Conservation (phyloP, 2,113 vertebrate species). For the Melierax canorus region DNA sequence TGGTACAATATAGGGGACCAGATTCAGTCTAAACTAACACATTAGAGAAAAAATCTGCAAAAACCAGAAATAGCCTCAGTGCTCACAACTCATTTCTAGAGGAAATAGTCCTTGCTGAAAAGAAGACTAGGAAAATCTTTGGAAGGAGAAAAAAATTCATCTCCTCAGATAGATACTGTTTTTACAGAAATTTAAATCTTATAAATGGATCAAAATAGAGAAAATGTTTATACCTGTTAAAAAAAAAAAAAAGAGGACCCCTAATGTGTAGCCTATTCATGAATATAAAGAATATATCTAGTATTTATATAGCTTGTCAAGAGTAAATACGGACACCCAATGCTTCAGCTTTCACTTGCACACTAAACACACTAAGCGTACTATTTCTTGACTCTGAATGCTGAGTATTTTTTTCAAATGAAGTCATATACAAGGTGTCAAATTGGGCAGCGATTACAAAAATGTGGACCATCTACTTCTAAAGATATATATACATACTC, state of each 20-base stretch:
- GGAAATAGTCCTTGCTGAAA: not conserved
- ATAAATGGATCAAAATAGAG: not conserved
- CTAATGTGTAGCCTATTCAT: not conserved
- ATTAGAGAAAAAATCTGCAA: not conserved
- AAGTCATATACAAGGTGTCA: not conserved
- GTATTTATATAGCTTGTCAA: not conserved
- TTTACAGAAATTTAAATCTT: not conserved
- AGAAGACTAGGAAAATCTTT: not conserved
- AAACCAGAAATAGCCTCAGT: not conserved
- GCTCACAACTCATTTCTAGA: not conserved
- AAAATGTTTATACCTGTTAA: not conserved
- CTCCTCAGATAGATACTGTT: not conserved
- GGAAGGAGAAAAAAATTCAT: not conserved
- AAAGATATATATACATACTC: not conserved
- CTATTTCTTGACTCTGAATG: not conserved
- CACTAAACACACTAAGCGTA: not conserved
- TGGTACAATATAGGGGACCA: not conserved
- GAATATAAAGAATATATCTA: not conserved
- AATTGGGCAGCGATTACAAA: not conserved
- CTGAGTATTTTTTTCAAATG: not conserved
- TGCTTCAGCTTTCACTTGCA: not conserved
- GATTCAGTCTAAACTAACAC: not conserved
- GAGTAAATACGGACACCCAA: not conserved
- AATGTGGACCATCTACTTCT: not conserved
- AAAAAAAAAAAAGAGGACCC: not conserved